Evolutionary conservation across 2,888 invertebrate species (phyloP).

Genomic region (Melinaea marsaeus): DNA sequence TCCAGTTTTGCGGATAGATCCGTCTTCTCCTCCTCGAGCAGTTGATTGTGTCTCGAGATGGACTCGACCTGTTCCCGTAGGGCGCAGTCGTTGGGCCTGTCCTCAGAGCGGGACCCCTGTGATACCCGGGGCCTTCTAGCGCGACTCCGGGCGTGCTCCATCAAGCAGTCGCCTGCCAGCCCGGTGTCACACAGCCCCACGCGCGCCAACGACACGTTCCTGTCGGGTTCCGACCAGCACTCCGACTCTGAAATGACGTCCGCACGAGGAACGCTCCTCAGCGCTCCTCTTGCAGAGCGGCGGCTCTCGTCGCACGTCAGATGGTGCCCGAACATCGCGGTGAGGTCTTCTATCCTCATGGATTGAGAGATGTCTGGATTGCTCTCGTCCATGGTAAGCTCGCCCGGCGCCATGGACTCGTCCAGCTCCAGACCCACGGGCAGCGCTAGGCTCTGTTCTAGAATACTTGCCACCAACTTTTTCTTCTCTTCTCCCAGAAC

Average conservation of each 20-base stretch:
- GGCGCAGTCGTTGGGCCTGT: constrained; percentile 73
- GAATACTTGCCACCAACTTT: constrained; percentile 68
- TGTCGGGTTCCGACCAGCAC: constrained; percentile 92
- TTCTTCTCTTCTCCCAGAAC: constrained; percentile 73
- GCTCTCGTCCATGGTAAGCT: constrained; percentile 68
- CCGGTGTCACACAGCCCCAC: constrained; percentile 80
- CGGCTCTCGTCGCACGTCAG: constrained; percentile 53
- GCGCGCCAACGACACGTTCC: constrained; percentile 87
- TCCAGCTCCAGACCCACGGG: constrained; percentile 70
- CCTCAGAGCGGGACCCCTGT: constrained; percentile 64
- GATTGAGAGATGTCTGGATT: constrained; percentile 67
- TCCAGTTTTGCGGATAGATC: constrained; percentile 69
- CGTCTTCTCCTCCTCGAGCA: constrained; percentile 55
- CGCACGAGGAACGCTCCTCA: constrained; percentile 52
- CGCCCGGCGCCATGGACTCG: constrained; percentile 68
- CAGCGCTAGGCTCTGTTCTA: constrained; percentile 71
- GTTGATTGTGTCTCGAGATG: constrained; percentile 50
- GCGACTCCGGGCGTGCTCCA: constrained; percentile 57
- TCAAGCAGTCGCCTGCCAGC: constrained; percentile 47
- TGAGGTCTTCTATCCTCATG: constrained; percentile 66
- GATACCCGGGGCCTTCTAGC: constrained; percentile 65
- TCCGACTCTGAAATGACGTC: constrained; percentile 83
- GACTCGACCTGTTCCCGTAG: constrained; percentile 76
- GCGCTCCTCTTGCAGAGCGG: constrained; percentile 42
- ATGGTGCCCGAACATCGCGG: constrained; percentile 72